Evolutionary conservation across 2,888 invertebrate species (phyloP), one percentile per base, ranked within the genome.

Genomic region (Philonicus albiceps): DNA sequence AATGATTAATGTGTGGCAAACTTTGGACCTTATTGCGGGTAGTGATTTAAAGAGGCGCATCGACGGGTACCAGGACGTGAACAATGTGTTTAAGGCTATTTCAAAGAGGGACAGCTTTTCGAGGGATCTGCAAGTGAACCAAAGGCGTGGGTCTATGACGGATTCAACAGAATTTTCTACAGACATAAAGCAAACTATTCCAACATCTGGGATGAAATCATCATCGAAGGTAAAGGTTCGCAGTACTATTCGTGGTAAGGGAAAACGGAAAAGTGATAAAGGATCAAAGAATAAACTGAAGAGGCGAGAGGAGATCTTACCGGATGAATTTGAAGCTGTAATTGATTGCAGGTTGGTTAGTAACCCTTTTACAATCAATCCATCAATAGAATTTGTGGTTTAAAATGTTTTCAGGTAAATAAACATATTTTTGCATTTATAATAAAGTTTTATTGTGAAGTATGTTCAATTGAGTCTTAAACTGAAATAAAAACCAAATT

Each of bases 1-100:
- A 81, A 87, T 87, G 87, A 91, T 91, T 91, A 92, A 91, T 87
- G 90, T 92, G 53, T 92, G 92, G 92, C 92, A 92, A 86, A 91
- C 92, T 64, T 88, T 92, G 7, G 92, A 92, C 86, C 90, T 90
- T 76, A 90, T 92, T 3, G 91, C 92, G 88, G 89, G 90, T 0
- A 74, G 90, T 16, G 90, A 89, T 87, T 88, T 91, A 8, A 90
- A 78, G 19, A 49, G 37, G 8, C 8, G 40, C 34, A 64, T 86
- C 27, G 76, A 86, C 13, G 86, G 86, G 3, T 76, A 37, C 27
- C 40, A 72, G n/a, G 84, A 73, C 16, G 73, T 43, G 6, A 84
- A 73, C 30, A 84, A 30, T 27, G 19, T 84, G 0, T 55, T 84
- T 5, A 84, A 84, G 73, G 73, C 43, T 16, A 73, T 84, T 73